phyloP scores from a whole-genome alignment of 2,888 invertebrate genomes.

The Diarsia brunnea region DNA sequence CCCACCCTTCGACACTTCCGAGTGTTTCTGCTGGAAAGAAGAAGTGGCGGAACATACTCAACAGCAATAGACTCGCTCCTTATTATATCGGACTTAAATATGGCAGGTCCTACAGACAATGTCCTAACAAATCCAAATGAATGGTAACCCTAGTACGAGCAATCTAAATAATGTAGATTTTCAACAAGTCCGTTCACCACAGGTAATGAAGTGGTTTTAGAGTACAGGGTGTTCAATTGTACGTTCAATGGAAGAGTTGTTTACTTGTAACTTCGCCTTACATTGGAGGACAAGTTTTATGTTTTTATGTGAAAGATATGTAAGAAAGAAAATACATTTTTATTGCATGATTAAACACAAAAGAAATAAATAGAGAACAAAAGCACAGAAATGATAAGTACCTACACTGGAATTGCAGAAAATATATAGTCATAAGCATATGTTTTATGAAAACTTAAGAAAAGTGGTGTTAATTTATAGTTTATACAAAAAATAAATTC shows the following conservation, averaged over 20 bases:
- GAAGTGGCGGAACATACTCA: too few species aligned
- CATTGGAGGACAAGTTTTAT: neutral
- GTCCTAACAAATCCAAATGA: neutral
- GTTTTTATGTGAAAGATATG: neutral
- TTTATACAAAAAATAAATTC: neutral
- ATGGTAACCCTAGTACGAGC: neutral
- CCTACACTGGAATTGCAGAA: neutral
- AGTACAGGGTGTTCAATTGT: conserved; percentile 29
- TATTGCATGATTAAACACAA: neutral
- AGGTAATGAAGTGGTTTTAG: conserved; percentile 55
- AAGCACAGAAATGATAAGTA: too few species aligned
- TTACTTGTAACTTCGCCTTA: neutral
- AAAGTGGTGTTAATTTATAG: too few species aligned
- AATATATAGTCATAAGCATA: neutral
- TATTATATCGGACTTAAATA: neutral
- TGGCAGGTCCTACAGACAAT: neutral
- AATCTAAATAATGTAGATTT: conserved; percentile 59
- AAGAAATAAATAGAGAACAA: too few species aligned
- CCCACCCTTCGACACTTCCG: too few species aligned
- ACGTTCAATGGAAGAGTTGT: conserved; percentile 12
- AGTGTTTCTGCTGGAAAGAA: too few species aligned
- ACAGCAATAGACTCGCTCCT: neutral
- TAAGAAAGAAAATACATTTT: neutral
- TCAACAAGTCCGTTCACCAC: conserved; percentile 34
- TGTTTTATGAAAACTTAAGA: neutral